Percentiles rank a stretch among this genome's conserved stretches.
Evolutionary conservation across 2,888 invertebrate genomes (phyloP).

Genomic region (Andrena haemorrhoa): DNA sequence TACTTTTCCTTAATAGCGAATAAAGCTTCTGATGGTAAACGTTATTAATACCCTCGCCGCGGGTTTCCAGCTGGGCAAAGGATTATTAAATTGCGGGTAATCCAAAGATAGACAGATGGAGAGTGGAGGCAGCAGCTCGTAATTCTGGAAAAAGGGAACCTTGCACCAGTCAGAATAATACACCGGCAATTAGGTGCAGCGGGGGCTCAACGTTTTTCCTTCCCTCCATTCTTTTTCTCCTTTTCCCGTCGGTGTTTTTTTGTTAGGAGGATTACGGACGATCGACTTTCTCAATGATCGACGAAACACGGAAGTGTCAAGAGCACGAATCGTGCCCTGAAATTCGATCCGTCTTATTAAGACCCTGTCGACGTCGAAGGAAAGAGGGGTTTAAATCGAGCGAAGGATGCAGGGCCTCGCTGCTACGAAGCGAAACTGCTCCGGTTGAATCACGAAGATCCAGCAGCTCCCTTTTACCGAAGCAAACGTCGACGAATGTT

Average conservation of each 20-base stretch:
- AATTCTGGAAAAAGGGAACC: conserved; percentile 25
- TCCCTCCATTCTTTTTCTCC: neutral
- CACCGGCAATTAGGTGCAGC: conserved; percentile 39
- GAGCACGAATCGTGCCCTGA: conserved; percentile 63
- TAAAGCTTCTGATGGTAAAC: conserved; percentile 36
- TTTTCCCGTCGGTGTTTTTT: neutral
- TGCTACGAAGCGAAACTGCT: conserved; percentile 31
- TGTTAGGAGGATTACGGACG: conserved; percentile 33
- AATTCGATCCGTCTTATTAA: conserved; percentile 65
- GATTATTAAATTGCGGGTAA: conserved; percentile 54
- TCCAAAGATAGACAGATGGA: conserved; percentile 44
- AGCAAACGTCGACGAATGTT: neutral
- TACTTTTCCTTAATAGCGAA: conserved; percentile 25
- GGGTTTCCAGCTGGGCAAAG: conserved; percentile 33
- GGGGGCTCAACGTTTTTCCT: conserved; percentile 16
- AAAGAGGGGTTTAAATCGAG: conserved; percentile 58
- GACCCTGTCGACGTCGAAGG: conserved; percentile 58
- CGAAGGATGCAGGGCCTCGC: conserved; percentile 44
- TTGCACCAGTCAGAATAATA: conserved; percentile 38
- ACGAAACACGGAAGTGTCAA: conserved; percentile 67
- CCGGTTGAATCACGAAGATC: conserved; percentile 30
- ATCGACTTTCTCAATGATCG: conserved; percentile 65
- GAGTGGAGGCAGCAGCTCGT: conserved; percentile 32
- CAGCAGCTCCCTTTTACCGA: neutral
- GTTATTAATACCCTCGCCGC: conserved; percentile 41